A percentile compares a stretch with the other conserved stretches of the same genome.
phyloP scores from a whole-genome alignment of 2,797 vertebrate species.

The Myotis pilosus region DNA sequence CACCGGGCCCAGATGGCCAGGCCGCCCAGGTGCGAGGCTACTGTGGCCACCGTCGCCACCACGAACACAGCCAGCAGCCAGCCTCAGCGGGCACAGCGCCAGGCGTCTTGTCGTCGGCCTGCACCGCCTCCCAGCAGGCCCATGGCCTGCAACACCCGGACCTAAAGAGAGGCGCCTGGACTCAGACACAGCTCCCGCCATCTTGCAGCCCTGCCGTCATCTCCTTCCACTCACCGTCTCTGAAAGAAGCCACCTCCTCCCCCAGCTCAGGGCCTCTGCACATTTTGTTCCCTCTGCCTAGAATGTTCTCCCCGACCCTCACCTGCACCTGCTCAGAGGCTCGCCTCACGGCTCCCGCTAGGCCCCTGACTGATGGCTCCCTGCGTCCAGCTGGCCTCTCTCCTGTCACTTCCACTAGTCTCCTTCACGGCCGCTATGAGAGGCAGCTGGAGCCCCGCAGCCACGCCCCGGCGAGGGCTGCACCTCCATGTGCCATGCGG shows the following conservation, averaged over 20 bases:
- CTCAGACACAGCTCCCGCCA: background rate
- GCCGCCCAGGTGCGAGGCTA: constrained; percentile 49
- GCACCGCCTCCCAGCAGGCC: background rate
- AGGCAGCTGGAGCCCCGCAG: background rate
- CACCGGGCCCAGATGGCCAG: background rate
- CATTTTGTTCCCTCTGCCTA: background rate
- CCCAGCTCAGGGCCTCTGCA: background rate
- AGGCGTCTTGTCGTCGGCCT: background rate
- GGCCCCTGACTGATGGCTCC: background rate
- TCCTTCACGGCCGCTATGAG: background rate
- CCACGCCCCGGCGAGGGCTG: background rate
- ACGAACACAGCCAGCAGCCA: background rate
- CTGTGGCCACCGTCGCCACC: constrained; percentile 38
- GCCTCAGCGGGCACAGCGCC: background rate
- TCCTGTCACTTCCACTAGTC: background rate
- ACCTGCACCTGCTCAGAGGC: background rate
- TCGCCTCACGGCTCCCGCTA: background rate
- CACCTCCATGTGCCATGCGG: background rate
- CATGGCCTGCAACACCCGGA: background rate
- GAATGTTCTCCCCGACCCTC: background rate
- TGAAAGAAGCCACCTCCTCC: background rate
- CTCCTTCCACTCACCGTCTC: background rate
- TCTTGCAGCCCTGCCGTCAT: accelerated
- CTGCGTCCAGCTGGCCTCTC: background rate
- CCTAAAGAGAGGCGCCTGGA: background rate